Conservation (phyloP, 2,113 vertebrate species). For the Brienomyrus brachyistius region DNA sequence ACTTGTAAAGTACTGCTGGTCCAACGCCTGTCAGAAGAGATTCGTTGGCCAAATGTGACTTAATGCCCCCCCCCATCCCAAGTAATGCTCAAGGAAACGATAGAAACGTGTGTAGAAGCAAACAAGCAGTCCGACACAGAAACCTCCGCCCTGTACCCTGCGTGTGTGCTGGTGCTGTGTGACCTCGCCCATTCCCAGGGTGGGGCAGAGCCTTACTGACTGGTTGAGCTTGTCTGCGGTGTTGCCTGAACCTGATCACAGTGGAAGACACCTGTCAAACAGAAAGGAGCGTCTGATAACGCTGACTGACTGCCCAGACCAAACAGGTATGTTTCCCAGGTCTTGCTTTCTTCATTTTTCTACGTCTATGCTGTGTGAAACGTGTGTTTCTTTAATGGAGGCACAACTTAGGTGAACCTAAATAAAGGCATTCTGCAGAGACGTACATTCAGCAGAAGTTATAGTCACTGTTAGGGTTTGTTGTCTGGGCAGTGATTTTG, state of each 20-base stretch:
- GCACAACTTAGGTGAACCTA: neutral
- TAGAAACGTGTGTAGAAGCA: neutral
- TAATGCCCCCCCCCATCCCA: neutral
- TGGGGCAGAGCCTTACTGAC: constrained; percentile 41
- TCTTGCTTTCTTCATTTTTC: neutral
- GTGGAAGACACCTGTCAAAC: constrained; percentile 47
- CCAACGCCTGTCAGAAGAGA: neutral
- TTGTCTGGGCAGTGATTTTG: neutral
- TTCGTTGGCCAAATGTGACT: neutral
- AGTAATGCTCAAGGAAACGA: neutral
- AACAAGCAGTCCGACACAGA: constrained; percentile 12
- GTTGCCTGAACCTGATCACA: constrained; percentile 48
- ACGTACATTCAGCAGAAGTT: too few relatives aligned
- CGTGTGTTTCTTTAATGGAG: neutral
- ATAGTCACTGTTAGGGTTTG: neutral
- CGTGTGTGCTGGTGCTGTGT: constrained; percentile 35
- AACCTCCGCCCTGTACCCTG: constrained; percentile 1
- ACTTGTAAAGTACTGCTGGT: neutral
- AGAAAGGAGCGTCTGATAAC: constrained; percentile 21
- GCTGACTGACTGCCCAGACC: neutral
- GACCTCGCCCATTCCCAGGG: constrained; percentile 31
- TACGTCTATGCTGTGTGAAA: neutral
- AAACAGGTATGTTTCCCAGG: neutral
- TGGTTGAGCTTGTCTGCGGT: constrained; percentile 52
- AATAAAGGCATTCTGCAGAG: neutral